Evolutionary conservation across 2,797 vertebrate species (phyloP), one percentile per base, ranked within the genome.

Genomic region (Dromococcyx pavoninus): DNA sequence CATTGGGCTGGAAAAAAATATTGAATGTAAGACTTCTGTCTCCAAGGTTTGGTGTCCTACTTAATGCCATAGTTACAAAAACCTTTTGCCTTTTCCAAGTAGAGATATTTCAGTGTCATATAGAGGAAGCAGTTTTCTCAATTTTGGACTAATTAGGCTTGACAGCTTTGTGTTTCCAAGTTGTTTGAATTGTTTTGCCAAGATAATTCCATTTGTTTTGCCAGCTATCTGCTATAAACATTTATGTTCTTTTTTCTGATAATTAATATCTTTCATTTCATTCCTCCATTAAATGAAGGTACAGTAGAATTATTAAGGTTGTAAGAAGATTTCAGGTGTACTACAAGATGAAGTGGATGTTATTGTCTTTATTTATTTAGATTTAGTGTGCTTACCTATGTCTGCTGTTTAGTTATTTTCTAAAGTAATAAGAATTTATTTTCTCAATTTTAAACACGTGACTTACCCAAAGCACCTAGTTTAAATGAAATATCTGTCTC

Each of bases 71-170:
- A 16, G 44, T 74, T 94, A 61, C 22, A 33, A 64, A 58, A 85
- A 56, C 33, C 77, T 94, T 95, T 83, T 88, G 66, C 66, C 60
- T 54, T 92, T 91, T 94, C 67, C 84, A 93, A 66, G 46, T 5
- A 91, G 73, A 94, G 70, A 35, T 89, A 74, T 71, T 96, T 83
- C 71, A 73, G 18, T 89, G 35, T 53, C 61, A 44, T 62, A 21
- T 30, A 93, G 64, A 69, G 70, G 76, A 96, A 94, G 17, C 46
- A 75, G 24, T 22, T 53, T 91, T 89, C 66, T 60, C 50, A 88
- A 13, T 89, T 96, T 95, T 88, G 89, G 58, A 87, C 79, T 96
- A 95, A 96, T 96, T 94, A 94, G 60, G 58, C 25, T 93, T 95
- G 87, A 85, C 70, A 95, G 60, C 64, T 93, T 96, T 78, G 19